phyloP scores from a whole-genome alignment of 2,797 vertebrate species.

The Prunella strophiata region DNA sequence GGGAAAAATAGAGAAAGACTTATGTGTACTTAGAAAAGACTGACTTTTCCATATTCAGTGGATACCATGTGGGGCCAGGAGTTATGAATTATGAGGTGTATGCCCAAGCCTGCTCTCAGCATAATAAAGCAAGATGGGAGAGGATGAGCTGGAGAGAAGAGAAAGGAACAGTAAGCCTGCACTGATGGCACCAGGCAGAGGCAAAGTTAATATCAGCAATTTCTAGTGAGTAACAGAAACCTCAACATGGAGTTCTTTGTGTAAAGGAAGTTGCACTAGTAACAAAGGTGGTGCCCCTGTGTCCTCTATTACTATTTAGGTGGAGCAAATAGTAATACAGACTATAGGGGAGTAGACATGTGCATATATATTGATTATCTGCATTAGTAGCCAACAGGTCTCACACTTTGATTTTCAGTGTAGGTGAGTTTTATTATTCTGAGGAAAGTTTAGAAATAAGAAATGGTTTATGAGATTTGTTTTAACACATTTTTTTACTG shows the following conservation, averaged over 20 bases:
- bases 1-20: not conserved
- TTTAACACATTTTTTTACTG: not conserved
- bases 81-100: not conserved
- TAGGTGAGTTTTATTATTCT: not conserved
- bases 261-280: not conserved
- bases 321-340: not conserved
- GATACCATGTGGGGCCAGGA: not conserved
- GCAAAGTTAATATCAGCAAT: not conserved
- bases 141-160: not conserved
- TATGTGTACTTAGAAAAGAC: not conserved
- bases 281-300: not conserved
- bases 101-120: not conserved
- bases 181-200: not conserved
- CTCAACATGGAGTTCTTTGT: fast-evolving
- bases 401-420: not conserved
- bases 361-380: not conserved
- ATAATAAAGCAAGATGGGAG: not conserved
- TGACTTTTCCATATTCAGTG: not conserved
- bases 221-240: not conserved
- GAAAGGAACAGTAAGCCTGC: not conserved
- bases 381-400: not conserved
- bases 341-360: not conserved
- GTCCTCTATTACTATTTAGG: not conserved
- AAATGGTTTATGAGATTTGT: not conserved
- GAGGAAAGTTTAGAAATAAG: not conserved